Conservation (phyloP, 2,888 invertebrate genomes). For the Tinea trinotella region DNA sequence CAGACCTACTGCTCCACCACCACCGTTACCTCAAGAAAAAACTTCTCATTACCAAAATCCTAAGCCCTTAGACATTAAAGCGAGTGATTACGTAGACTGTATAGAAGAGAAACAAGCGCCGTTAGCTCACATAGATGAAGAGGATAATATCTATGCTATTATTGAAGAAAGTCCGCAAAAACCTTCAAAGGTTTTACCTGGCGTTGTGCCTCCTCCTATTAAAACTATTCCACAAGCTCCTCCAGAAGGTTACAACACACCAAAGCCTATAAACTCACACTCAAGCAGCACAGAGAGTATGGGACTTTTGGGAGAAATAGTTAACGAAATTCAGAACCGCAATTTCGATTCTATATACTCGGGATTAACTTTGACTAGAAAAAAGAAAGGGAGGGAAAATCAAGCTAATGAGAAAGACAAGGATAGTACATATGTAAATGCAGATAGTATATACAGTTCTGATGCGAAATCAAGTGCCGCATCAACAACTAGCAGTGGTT, state of each 20-base stretch:
- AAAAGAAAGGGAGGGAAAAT: conserved; percentile 66
- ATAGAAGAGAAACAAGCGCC: conserved; percentile 76
- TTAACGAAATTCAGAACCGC: conserved; percentile 87
- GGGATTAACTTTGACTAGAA: conserved; percentile 78
- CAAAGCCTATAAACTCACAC: conserved; percentile 49
- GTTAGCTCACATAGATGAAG: conserved; percentile 75
- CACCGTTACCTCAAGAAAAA: conserved; percentile 72
- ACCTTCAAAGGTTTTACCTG: conserved; percentile 46
- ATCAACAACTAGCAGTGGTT: conserved; percentile 80
- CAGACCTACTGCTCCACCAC: conserved; percentile 83
- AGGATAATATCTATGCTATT: conserved; percentile 89
- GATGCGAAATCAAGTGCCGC: conserved; percentile 72
- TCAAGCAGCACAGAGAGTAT: conserved; percentile 78
- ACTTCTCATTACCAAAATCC: conserved; percentile 74
- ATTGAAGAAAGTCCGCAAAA: conserved; percentile 83
- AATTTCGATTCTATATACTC: conserved; percentile 92
- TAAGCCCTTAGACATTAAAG: conserved; percentile 45
- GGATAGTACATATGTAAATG: conserved; percentile 74
- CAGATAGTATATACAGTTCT: conserved; percentile 76
- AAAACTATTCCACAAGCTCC: conserved; percentile 52
- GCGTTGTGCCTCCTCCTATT: conserved; percentile 39
- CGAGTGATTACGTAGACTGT: conserved; percentile 83
- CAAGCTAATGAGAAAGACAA: conserved; percentile 40
- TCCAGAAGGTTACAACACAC: conserved; percentile 61
- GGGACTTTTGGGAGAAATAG: conserved; percentile 88